These are phyloP conservation scores for Tenodera sinensis DNA, from an alignment of 2,888 invertebrate species.

Conservation along the genomic window DNA sequence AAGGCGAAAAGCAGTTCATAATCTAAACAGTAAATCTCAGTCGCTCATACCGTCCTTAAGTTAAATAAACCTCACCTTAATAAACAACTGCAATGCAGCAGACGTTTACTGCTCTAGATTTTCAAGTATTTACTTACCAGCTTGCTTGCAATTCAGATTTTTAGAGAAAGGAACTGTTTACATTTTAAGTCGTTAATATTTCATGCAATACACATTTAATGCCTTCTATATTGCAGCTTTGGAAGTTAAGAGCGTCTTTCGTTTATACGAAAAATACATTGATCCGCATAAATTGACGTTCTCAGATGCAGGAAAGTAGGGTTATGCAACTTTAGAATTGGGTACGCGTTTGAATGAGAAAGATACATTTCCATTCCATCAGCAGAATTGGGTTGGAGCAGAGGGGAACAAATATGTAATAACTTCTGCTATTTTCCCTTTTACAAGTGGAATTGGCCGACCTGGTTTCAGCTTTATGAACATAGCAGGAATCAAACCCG, in stretches of 20 bases:
- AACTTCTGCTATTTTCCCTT: background rate
- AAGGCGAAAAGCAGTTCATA: too few species aligned
- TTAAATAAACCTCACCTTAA: too few species aligned
- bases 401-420: background rate
- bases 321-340: background rate
- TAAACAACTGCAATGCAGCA: too few species aligned
- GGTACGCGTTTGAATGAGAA: background rate
- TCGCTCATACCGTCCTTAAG: too few species aligned
- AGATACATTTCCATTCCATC: background rate
- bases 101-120: too few species aligned
- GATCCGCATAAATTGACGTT: background rate
- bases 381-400: background rate
- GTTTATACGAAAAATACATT: background rate
- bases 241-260: background rate
- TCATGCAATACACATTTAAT: background rate
- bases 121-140: too few species aligned
- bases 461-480: background rate
- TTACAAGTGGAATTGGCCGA: background rate
- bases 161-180: background rate
- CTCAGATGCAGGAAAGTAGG: background rate
- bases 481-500: background rate
- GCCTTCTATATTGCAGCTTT: background rate
- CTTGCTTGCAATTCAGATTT: too few species aligned
- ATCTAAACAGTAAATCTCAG: too few species aligned
- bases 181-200: background rate